Evolutionary conservation across 2,797 vertebrate species (phyloP), one percentile per base, ranked within the genome.

Genomic region (Eptatretus atami): DNA sequence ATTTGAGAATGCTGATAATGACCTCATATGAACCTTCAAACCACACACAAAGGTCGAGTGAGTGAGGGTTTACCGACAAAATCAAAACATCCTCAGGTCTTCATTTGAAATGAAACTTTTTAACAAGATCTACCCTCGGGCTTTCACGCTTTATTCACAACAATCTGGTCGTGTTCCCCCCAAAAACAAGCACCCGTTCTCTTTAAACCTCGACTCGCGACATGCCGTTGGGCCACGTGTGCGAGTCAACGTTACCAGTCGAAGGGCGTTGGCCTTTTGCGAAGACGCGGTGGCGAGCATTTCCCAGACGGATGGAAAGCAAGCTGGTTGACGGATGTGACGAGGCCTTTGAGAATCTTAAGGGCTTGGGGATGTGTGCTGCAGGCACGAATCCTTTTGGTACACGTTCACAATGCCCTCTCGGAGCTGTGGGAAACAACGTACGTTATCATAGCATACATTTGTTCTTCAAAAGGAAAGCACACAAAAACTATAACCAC

Each of bases 401-500:
- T 95, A 96, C 54, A 96, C 64, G 69, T 95, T 96, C 65, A 96
- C 90, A 69, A 96, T 84, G 6, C 90, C 90, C 84, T 81, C 73
- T 75, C 75, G 57, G 86, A 95, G 60, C 90, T 94, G 69, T 12
- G 68, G 70, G 66, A 15, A 68, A 31, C 6, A 67, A 66, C 52
- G 67, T 14, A 15, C 12, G 10, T 25, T 19, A 52, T 44, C n/a
- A n/a, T 19, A 52, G 55, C 6, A 63, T 3, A n/a, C 31, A 44
- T 44, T 44, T 4, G 31, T 44, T 44, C 31, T 44, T 44, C 31
- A 44, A 44, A 44, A 44, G 31, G 31, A 44, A 44, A 44, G 31
- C 31, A 44, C 31, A 44, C 2, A 2, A 44, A 3, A 8, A 44
- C 31, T 8, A 44, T 44, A 4, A 44, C 31, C 31, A 44, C 31